Percentiles rank a stretch among this genome's conserved stretches.
Evolutionary conservation across 2,797 vertebrate genomes (phyloP).

Genomic region (Cirrhinus mrigala): DNA sequence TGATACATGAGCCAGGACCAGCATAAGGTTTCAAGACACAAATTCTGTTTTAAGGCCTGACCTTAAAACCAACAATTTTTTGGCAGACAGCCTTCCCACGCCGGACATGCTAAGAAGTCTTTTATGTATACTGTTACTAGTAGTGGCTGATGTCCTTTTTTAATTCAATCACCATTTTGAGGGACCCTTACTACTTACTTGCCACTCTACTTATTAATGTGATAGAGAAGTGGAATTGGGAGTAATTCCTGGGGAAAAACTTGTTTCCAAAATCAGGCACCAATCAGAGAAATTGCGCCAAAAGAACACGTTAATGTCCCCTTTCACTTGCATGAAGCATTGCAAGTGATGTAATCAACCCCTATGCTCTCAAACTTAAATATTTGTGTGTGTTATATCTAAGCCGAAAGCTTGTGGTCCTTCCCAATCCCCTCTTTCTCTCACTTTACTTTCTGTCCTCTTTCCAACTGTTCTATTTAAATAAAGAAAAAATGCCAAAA

Average conservation of each 20-base stretch:
- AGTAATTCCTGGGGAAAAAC: neutral
- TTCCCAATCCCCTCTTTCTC: neutral
- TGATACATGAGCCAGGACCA: neutral
- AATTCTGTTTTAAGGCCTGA: constrained; percentile 10
- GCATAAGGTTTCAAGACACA: neutral
- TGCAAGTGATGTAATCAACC: no score
- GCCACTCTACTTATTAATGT: neutral
- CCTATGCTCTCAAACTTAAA: neutral
- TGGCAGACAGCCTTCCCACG: neutral
- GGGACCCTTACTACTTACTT: neutral
- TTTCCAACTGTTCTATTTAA: neutral
- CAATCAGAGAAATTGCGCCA: neutral
- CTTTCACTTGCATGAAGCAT: neutral
- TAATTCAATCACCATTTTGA: neutral
- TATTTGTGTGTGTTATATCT: neutral
- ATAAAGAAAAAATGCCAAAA: neutral
- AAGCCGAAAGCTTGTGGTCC: neutral
- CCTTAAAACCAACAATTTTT: neutral
- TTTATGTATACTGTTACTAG: constrained; percentile 1
- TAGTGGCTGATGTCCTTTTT: neutral
- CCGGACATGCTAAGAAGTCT: neutral
- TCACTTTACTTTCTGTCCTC: neutral
- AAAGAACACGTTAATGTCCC: neutral
- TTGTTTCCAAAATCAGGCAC: neutral
- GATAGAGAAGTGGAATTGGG: neutral